Evolutionary conservation across 2,888 invertebrate genomes (phyloP), one percentile per base, ranked within the genome.

Genomic region (Hypena proboscidalis): DNA sequence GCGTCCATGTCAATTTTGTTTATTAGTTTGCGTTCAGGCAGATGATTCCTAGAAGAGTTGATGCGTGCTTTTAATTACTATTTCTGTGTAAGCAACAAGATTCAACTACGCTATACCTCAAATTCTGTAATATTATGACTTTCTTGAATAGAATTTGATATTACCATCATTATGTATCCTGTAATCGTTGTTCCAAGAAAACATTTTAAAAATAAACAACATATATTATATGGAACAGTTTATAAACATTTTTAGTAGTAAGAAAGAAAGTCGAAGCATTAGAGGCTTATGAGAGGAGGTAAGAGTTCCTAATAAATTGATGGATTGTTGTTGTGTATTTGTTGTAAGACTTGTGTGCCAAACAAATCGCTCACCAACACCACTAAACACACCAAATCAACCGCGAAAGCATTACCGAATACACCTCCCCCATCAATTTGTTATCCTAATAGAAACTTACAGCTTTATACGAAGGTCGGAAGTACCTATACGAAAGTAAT

Each of bases 251-350:
- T 9, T 7, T 48, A 33, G 38, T 22, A 23, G 7, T 6, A 38
- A 32, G 32, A 38, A 59, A 45, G 36, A 40, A 49, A 47, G 26
- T 29, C 31, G 31, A 39, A 44, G 42, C 34, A 44, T 43, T 29
- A 29, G 30, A 50, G 40, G 56, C 38, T 61, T 42, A 55, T 69
- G 61, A 66, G 42, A 44, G 33, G 44, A 48, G 60, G 51, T 59
- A 65, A 66, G 57, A 60, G 31, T 48, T 55, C 50, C 54, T 75
- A 74, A 75, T 74, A 72, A 71, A 71, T 70, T 73, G 75, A 75
- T 74, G 67, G 73, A 68, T 70, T 58, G 53, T 50, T 66, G 54
- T 67, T 67, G 41, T 44, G 15, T 23, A 17, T 27, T 33, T 29
- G 33, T 53, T 37, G 29, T 25, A 21, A 13, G 27, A 25, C 11